A percentile compares a stretch with the other conserved stretches of the same genome.
These are phyloP conservation scores for Drosophila nigrodunni DNA, from an alignment of 1,140 invertebrate genomes.

Conservation along the genomic window DNA sequence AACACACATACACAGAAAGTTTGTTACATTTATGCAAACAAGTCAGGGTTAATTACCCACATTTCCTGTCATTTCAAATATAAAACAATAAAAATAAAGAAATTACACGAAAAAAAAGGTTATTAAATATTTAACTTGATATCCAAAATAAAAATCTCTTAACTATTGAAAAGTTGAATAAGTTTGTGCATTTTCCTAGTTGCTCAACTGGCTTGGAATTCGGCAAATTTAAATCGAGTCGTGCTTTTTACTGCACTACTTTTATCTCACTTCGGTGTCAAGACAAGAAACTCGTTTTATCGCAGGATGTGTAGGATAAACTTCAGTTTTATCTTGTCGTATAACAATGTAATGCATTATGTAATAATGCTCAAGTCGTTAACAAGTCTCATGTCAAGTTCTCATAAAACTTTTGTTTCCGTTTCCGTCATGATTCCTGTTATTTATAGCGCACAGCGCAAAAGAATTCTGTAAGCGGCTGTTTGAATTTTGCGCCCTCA, in stretches of 20 bases:
- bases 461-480: conserved; percentile 8
- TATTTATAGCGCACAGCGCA: not conserved
- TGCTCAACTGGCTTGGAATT: conserved; percentile 10
- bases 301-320: conserved; percentile 30
- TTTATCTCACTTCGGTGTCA: conserved; percentile 1
- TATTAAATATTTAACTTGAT: not conserved
- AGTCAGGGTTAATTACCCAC: conserved; percentile 17
- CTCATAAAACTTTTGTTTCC: not conserved
- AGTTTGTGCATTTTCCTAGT: not conserved
- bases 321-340: not conserved
- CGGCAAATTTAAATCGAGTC: not conserved
- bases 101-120: conserved; percentile 4
- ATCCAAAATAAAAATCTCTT: not conserved
- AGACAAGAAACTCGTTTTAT: conserved; percentile 17
- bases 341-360: conserved; percentile 1
- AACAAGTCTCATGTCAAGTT: conserved; percentile 12
- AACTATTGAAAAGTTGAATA: not conserved
- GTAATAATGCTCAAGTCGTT: conserved; percentile 7
- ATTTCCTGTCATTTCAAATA: conserved; percentile 2
- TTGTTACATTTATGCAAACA: no score
- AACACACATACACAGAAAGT: not conserved
- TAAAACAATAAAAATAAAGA: conserved; percentile 1
- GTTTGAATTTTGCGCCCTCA: not conserved
- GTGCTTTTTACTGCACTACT: conserved; percentile 1
- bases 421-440: conserved; percentile 1